phyloP scores from a whole-genome alignment of 2,113 vertebrate genomes.

The Elanus axillaris region DNA sequence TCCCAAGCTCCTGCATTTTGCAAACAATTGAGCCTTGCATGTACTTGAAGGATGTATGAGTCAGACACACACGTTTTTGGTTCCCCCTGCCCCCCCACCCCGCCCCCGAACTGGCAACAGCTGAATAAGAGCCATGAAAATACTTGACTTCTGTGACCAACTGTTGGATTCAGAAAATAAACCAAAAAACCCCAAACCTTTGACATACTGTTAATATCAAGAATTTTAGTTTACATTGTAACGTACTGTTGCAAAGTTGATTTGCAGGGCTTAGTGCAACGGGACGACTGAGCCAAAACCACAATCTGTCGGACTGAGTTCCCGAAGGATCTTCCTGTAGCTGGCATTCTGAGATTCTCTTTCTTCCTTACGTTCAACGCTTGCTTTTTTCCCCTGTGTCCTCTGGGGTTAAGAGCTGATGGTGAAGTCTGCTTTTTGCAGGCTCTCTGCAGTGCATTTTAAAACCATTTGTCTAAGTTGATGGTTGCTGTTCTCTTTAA shows the following conservation, averaged over 20 bases:
- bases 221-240: slow-evolving; percentile 81
- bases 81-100: not conserved
- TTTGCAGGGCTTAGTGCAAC: slow-evolving; percentile 56
- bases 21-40: slow-evolving; percentile 77
- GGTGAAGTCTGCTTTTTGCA: slow-evolving; percentile 34
- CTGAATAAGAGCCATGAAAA: slow-evolving; percentile 84
- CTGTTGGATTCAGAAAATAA: slow-evolving; percentile 72
- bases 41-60: slow-evolving; percentile 92
- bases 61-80: slow-evolving; percentile 82
- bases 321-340: slow-evolving; percentile 24
- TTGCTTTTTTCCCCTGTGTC: not conserved
- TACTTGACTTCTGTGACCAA: slow-evolving; percentile 97
- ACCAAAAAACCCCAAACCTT: not conserved
- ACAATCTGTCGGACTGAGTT: not conserved
- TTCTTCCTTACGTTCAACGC: slow-evolving; percentile 15
- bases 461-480: slow-evolving; percentile 50
- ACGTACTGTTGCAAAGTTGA: slow-evolving; percentile 71
- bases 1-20: slow-evolving; percentile 57
- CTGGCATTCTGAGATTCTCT: slow-evolving; percentile 33
- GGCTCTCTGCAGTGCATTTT: slow-evolving; percentile 46
- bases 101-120: slow-evolving; percentile 69
- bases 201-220: slow-evolving; percentile 64
- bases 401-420: slow-evolving; percentile 3
- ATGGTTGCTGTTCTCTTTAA: slow-evolving; percentile 53
- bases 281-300: slow-evolving; percentile 52